Evolutionary conservation across 2,797 vertebrate species (phyloP).

Genomic region (Pristis pectinata): DNA sequence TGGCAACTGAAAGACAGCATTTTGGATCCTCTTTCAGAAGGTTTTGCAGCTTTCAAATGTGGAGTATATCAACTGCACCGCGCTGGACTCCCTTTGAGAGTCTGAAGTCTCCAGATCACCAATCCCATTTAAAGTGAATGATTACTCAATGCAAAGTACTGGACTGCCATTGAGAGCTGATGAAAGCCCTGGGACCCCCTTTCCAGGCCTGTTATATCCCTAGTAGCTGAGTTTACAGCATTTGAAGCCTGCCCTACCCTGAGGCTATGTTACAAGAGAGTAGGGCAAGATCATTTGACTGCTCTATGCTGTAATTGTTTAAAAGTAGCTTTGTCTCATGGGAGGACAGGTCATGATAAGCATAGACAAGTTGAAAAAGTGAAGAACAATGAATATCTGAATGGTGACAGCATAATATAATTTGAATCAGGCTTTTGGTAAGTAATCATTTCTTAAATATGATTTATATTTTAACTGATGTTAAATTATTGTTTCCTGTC

Average conservation of each 20-base stretch:
- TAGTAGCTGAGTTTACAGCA: neutral
- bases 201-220: neutral
- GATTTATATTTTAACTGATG: neutral
- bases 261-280: neutral
- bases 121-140: neutral
- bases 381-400: neutral
- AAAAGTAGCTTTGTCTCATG: neutral
- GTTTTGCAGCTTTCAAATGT: neutral
- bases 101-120: neutral
- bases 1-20: neutral
- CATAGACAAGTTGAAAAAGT: neutral
- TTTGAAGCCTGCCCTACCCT: neutral
- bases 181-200: neutral
- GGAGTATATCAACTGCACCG: neutral
- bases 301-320: neutral
- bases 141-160: neutral
- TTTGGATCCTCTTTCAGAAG: neutral
- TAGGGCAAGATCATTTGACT: neutral
- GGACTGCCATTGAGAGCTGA: neutral
- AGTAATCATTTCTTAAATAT: conserved; percentile 3
- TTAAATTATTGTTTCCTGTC: conserved; percentile 3
- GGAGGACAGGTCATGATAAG: neutral
- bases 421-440: neutral
- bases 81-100: neutral
- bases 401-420: neutral